phyloP scores from a whole-genome alignment of 2,888 invertebrate species.

The Mythimna pallens region DNA sequence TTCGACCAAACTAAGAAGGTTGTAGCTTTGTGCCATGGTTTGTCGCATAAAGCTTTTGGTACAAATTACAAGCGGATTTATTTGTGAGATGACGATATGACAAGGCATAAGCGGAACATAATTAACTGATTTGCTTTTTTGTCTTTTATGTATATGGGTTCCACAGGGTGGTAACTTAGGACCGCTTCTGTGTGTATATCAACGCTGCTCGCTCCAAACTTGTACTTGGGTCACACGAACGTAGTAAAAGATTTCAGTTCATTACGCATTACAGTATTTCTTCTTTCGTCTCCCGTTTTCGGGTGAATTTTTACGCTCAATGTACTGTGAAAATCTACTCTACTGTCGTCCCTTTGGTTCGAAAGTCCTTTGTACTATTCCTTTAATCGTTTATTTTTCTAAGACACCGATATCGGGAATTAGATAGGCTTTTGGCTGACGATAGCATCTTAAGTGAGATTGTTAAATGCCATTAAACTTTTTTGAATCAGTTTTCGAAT shows the following conservation, averaged over 20 bases:
- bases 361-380: slow-evolving; percentile 62
- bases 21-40: slow-evolving; percentile 82
- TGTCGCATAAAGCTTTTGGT: slow-evolving; percentile 80
- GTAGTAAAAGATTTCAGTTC: slow-evolving; percentile 74
- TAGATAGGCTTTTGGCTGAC: slow-evolving; percentile 39
- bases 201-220: slow-evolving; percentile 65
- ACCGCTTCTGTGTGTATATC: slow-evolving; percentile 61
- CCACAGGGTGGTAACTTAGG: slow-evolving; percentile 61
- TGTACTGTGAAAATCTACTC: slow-evolving; percentile 76
- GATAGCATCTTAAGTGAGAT: slow-evolving; percentile 32
- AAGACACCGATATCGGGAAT: slow-evolving; percentile 54
- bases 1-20: slow-evolving; percentile 87
- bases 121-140: slow-evolving; percentile 63
- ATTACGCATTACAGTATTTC: slow-evolving; percentile 77
- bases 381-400: slow-evolving; percentile 69
- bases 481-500: slow-evolving; percentile 12
- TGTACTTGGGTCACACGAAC: slow-evolving; percentile 63
- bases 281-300: slow-evolving; percentile 68
- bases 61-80: slow-evolving; percentile 81
- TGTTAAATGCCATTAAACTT: slow-evolving; percentile 31
- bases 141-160: slow-evolving; percentile 58
- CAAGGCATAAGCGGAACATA: slow-evolving; percentile 60
- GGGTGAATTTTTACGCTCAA: slow-evolving; percentile 75
- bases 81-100: slow-evolving; percentile 60
- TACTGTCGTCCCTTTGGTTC: slow-evolving; percentile 67